Evolutionary conservation across 2,797 vertebrate species (phyloP).

Genomic region (Thalassophryne amazonica): DNA sequence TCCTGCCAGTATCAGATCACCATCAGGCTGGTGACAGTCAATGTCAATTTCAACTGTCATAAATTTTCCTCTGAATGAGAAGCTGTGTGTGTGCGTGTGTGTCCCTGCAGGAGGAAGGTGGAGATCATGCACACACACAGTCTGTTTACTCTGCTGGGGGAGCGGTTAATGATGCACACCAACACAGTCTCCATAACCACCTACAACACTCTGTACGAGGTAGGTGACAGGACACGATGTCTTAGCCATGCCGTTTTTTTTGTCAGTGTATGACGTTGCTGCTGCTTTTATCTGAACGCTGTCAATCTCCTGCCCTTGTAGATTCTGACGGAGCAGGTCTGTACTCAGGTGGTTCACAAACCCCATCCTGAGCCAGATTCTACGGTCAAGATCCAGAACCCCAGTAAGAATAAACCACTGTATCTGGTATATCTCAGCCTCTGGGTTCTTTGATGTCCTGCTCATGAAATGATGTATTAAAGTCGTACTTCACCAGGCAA

Average conservation of each 20-base stretch:
- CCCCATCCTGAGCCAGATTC: constrained; percentile 97
- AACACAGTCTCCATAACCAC: constrained; percentile 97
- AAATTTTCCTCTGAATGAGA: constrained; percentile 22
- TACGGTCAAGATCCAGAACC: constrained; percentile 98
- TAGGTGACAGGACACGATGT: constrained; percentile 48
- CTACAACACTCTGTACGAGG: constrained; percentile 99
- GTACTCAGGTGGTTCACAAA: constrained; percentile 98
- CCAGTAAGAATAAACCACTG: constrained; percentile 82
- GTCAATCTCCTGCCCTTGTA: constrained; percentile 50
- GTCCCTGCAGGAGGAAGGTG: constrained; percentile 87
- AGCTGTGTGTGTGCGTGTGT: constrained; percentile 4
- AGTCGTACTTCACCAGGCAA: constrained; percentile 14
- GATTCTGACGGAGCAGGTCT: constrained; percentile 99
- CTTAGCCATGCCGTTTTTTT: background rate
- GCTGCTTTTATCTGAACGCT: constrained; percentile 4
- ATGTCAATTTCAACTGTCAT: constrained; percentile 25
- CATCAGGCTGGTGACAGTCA: constrained; percentile 35
- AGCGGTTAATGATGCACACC: constrained; percentile 97
- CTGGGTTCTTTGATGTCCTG: constrained; percentile 23
- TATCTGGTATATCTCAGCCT: background rate
- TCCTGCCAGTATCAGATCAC: constrained; percentile 33
- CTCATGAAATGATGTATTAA: constrained; percentile 27
- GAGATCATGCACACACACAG: constrained; percentile 99
- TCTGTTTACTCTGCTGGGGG: constrained; percentile 95
- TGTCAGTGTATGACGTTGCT: background rate